These are phyloP conservation scores for Spialia ferax DNA, from an alignment of 2,888 invertebrate genomes.

Conservation along the genomic window DNA sequence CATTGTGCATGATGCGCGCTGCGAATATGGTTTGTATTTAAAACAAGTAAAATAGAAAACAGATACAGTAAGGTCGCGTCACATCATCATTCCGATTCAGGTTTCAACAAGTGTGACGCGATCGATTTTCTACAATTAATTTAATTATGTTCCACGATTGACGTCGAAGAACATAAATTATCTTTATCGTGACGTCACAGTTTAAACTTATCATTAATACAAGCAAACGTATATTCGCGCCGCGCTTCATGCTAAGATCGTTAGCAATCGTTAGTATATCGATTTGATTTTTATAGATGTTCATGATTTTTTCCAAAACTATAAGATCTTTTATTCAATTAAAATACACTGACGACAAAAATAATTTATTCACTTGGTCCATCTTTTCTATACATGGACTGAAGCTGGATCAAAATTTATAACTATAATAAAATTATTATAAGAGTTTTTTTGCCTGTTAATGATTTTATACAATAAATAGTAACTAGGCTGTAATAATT, in stretches of 20 bases:
- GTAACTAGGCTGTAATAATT: not conserved
- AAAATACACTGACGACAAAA: not conserved
- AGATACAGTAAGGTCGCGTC: no score
- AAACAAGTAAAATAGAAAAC: no score
- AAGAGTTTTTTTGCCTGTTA: no score
- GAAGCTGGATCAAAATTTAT: not conserved
- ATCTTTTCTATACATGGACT: slow-evolving; percentile 15
- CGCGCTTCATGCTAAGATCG: no score
- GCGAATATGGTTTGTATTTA: not conserved
- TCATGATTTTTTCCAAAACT: slow-evolving; percentile 1
- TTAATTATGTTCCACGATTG: not conserved
- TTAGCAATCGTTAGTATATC: no score
- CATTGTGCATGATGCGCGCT: not conserved
- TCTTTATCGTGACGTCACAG: not conserved
- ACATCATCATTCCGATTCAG: no score
- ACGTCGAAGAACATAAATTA: not conserved
- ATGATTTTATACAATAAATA: no score
- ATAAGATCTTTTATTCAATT: slow-evolving; percentile 7
- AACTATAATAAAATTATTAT: no score
- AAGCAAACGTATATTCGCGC: not conserved
- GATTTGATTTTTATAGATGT: no score
- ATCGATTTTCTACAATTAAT: not conserved
- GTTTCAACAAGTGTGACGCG: no score
- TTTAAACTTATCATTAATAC: not conserved
- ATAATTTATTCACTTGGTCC: slow-evolving; percentile 8